Conservation (phyloP, 1,140 invertebrate genomes). For the Meloidogyne chitwoodi region DNA sequence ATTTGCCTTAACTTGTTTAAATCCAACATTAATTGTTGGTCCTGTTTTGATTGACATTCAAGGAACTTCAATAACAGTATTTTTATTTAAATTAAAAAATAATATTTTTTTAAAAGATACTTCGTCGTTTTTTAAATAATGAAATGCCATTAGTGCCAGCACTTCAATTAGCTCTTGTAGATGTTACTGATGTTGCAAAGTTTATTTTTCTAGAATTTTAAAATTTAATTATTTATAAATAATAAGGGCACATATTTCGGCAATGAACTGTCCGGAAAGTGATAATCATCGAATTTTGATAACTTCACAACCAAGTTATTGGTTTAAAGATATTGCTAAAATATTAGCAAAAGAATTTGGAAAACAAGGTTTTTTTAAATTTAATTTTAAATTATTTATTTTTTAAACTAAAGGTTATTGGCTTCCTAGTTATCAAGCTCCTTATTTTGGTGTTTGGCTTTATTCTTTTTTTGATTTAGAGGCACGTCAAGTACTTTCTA, state of each 20-base stretch:
- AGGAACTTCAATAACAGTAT: conserved; percentile 62
- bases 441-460: conserved; percentile 63
- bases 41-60: conserved; percentile 62
- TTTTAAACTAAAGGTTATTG: conserved; percentile 60
- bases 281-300: conserved; percentile 62
- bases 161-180: conserved; percentile 63
- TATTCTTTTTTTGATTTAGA: conserved; percentile 63
- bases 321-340: conserved; percentile 62
- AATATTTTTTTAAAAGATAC: conserved; percentile 43
- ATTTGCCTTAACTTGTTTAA: conserved; percentile 65
- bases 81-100: not conserved
- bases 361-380: conserved; percentile 37
- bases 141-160: conserved; percentile 63
- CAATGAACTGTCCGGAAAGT: conserved; percentile 63
- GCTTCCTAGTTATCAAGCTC: conserved; percentile 63
- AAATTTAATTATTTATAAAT: not conserved
- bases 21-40: conserved; percentile 65
- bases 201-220: not conserved
- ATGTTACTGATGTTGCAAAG: conserved; percentile 66
- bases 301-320: conserved; percentile 59
- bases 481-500: conserved; percentile 62
- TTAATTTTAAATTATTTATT: conserved; percentile 20
- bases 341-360: conserved; percentile 60
- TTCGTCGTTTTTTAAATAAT: conserved; percentile 62
- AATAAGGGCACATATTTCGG: conserved; percentile 63